A percentile compares a stretch with the other conserved stretches of the same genome.
These are phyloP conservation scores for Hydroisotoma schaefferi DNA, from an alignment of 2,888 invertebrate species.

Conservation along the genomic window DNA sequence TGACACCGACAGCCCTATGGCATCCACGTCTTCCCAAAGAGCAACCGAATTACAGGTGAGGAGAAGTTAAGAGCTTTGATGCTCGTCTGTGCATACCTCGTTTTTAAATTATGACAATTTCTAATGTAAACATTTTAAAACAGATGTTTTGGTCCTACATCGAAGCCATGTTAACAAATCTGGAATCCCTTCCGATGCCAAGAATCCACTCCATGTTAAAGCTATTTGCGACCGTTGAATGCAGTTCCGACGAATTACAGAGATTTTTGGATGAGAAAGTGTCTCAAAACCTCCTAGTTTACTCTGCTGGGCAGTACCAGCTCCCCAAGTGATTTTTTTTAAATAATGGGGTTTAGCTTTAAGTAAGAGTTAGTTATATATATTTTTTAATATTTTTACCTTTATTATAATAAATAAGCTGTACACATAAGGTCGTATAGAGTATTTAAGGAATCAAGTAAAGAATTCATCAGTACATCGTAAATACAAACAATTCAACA, in stretches of 20 bases:
- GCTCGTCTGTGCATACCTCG: neutral
- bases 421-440: too few species aligned
- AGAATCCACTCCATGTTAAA: slow-evolving; percentile 94
- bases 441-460: too few species aligned
- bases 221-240: slow-evolving; percentile 92
- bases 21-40: slow-evolving; percentile 87
- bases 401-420: too few species aligned
- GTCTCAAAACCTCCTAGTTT: slow-evolving; percentile 39
- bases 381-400: too few species aligned
- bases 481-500: too few species aligned
- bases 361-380: too few species aligned
- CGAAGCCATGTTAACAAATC: slow-evolving; percentile 92
- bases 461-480: too few species aligned
- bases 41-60: slow-evolving; percentile 81
- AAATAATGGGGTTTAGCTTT: too few species aligned
- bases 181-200: slow-evolving; percentile 85
- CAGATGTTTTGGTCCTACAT: slow-evolving; percentile 93
- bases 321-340: too few species aligned
- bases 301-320: slow-evolving; percentile 45
- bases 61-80: neutral
- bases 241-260: slow-evolving; percentile 79
- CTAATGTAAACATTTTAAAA: neutral
- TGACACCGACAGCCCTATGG: slow-evolving; percentile 89
- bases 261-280: slow-evolving; percentile 91
- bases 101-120: neutral